phyloP scores from a whole-genome alignment of 2,888 invertebrate species.

The Hartigia nigra region DNA sequence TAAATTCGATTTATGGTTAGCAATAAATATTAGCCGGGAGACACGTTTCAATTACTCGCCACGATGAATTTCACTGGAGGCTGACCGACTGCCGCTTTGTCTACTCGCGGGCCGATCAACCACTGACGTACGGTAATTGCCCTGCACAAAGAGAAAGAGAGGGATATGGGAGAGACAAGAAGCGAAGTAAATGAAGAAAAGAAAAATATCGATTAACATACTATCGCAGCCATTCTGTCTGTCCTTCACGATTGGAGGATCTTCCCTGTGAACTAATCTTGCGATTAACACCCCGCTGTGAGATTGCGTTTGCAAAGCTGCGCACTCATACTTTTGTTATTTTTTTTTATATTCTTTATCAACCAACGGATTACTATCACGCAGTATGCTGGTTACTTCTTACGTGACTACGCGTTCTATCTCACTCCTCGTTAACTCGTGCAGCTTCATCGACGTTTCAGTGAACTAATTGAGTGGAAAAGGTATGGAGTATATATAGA shows the following conservation, averaged over 20 bases:
- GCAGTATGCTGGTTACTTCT: neutral
- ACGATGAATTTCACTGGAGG: conserved; percentile 37
- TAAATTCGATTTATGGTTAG: conserved; percentile 49
- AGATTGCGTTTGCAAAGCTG: neutral
- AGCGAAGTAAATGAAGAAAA: neutral
- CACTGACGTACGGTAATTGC: neutral
- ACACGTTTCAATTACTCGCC: conserved; percentile 50
- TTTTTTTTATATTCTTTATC: neutral
- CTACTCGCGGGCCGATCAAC: conserved; percentile 7
- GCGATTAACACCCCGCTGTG: neutral
- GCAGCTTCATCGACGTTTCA: neutral
- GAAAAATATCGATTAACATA: neutral
- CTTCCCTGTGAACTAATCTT: neutral
- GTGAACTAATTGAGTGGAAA: neutral
- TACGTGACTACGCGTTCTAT: neutral
- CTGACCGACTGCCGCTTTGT: conserved; percentile 29
- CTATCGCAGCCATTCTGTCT: neutral
- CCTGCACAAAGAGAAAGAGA: neutral
- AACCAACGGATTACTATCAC: neutral
- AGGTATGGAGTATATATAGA: neutral
- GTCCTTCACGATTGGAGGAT: neutral
- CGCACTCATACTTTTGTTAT: neutral
- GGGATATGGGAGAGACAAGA: neutral
- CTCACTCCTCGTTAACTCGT: neutral
- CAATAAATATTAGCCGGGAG: conserved; percentile 47